Evolutionary conservation across 2,113 vertebrate species (phyloP).

Genomic region (Egretta garzetta): DNA sequence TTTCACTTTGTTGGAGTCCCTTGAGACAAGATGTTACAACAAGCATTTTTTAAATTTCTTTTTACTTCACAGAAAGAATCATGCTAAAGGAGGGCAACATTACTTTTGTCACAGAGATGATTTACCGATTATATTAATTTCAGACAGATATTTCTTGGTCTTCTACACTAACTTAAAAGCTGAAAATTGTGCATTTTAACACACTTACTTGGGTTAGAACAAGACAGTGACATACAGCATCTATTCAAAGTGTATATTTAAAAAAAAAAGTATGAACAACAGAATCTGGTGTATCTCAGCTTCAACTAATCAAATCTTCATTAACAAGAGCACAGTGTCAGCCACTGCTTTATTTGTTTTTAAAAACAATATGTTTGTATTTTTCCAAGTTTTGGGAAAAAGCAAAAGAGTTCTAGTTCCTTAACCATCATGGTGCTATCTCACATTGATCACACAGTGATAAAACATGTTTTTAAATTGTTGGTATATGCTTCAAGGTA

Average conservation of each 20-base stretch:
- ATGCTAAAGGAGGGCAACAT: neutral
- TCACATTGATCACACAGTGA: neutral
- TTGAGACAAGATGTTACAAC: neutral
- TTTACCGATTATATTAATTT: neutral
- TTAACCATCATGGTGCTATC: fast-evolving
- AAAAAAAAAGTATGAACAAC: neutral
- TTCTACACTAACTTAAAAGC: neutral
- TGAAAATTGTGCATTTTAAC: neutral
- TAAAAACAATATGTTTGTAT: neutral
- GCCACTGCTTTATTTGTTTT: neutral
- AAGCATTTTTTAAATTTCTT: neutral
- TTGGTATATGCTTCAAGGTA: neutral
- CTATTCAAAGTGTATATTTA: neutral
- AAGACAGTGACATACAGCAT: neutral
- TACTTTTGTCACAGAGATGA: neutral
- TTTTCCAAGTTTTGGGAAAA: neutral
- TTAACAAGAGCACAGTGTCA: neutral
- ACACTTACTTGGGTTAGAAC: neutral
- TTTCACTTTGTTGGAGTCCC: neutral
- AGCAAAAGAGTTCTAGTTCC: neutral
- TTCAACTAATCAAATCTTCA: neutral
- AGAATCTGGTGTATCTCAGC: neutral
- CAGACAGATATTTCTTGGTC: neutral
- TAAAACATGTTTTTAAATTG: neutral
- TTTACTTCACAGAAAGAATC: neutral